A percentile compares a stretch with the other conserved stretches of the same genome.
These are phyloP conservation scores for Cricetomys ansorgei DNA, from an alignment of 2,113 vertebrate species.

Conservation along the genomic window DNA sequence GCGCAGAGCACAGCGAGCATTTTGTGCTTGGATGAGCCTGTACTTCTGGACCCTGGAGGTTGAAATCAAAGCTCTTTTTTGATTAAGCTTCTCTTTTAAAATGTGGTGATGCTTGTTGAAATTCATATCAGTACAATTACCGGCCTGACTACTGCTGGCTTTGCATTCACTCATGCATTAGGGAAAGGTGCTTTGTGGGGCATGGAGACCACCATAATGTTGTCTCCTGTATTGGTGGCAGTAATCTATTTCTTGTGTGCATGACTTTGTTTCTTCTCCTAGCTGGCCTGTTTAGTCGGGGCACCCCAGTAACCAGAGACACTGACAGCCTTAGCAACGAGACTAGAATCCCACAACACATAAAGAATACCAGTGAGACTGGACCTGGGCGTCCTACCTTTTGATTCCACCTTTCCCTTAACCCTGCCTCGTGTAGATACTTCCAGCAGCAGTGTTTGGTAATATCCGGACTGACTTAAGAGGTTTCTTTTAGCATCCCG, in stretches of 20 bases:
- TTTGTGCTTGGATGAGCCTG: not conserved
- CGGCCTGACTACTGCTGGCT: not conserved
- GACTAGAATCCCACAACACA: not conserved
- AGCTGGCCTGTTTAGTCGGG: not conserved
- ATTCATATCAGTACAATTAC: not conserved
- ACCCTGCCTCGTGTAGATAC: not conserved
- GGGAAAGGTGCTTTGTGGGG: not conserved
- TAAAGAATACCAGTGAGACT: not conserved
- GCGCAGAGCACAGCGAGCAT: not conserved
- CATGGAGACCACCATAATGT: not conserved
- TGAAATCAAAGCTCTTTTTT: not conserved
- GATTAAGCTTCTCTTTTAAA: not conserved
- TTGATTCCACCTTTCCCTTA: not conserved
- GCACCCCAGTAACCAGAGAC: not conserved
- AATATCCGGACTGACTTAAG: not conserved
- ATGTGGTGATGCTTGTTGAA: not conserved
- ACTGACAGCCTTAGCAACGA: not conserved
- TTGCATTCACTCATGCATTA: not conserved
- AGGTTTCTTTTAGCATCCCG: not conserved
- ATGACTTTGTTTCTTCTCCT: not conserved
- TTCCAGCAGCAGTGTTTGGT: not conserved
- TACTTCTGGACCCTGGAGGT: constrained; percentile 30
- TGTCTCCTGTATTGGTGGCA: not conserved
- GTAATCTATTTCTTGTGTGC: not conserved
- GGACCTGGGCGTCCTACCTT: not conserved